Evolutionary conservation across 2,113 vertebrate species (phyloP).

Genomic region (Hypocryptadius cinnamomeus): DNA sequence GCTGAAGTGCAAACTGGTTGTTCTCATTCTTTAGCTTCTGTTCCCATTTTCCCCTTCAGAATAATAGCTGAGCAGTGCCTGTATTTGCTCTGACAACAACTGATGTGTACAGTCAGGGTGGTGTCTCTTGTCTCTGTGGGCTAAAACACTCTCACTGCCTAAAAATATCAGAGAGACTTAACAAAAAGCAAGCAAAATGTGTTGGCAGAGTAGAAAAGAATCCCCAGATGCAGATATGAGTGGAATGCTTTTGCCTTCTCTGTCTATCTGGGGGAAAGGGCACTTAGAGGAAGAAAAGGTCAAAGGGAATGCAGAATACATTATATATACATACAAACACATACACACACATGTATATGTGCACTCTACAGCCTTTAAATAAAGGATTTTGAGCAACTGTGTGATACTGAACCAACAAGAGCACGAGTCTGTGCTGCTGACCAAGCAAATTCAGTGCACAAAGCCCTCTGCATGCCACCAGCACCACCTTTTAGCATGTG

Average conservation of each 20-base stretch:
- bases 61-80: background rate
- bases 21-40: background rate
- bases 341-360: background rate
- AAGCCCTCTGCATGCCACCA: background rate
- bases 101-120: background rate
- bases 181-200: background rate
- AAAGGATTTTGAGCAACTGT: background rate
- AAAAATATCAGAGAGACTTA: background rate
- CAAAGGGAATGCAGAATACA: background rate
- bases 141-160: background rate
- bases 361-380: background rate
- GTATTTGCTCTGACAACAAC: background rate
- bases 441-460: background rate
- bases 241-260: background rate
- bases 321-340: background rate
- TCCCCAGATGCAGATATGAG: background rate
- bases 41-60: background rate
- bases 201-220: background rate
- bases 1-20: background rate
- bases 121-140: background rate
- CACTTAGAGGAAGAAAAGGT: background rate
- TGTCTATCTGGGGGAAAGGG: background rate
- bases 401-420: background rate
- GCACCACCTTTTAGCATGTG: background rate
- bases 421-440: background rate